These are phyloP conservation scores for Melipona beecheii DNA, from an alignment of 2,888 invertebrate genomes.

Conservation along the genomic window DNA sequence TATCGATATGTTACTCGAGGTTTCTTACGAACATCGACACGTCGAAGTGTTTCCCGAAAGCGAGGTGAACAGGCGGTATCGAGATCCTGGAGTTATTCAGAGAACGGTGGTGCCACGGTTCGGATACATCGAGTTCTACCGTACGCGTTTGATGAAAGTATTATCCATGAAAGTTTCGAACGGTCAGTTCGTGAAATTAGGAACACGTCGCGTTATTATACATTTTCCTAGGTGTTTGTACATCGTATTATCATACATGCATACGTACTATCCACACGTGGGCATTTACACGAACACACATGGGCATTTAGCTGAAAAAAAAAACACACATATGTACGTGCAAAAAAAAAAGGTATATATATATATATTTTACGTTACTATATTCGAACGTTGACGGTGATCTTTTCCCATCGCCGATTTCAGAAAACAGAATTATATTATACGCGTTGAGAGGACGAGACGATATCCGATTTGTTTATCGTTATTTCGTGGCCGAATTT, in stretches of 20 bases:
- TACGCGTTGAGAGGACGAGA: conserved; percentile 1
- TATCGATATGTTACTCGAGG: conserved; percentile 26
- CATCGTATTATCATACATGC: conserved; percentile 46
- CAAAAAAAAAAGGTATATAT: not conserved
- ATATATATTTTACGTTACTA: conserved; percentile 51
- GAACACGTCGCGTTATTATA: conserved; percentile 45
- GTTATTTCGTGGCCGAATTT: conserved; percentile 54
- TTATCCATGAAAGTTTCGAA: conserved; percentile 53
- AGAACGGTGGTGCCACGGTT: conserved; percentile 38
- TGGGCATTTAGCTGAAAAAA: conserved; percentile 26
- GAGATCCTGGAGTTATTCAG: conserved; percentile 24
- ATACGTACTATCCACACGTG: conserved; percentile 48
- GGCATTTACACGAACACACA: conserved; percentile 30
- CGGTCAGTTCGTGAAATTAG: conserved; percentile 53
- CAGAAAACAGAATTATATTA: not conserved
- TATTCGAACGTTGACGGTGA: conserved; percentile 29
- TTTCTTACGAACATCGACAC: not conserved
- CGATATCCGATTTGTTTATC: conserved; percentile 21
- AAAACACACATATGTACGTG: conserved; percentile 35
- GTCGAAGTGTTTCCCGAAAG: not conserved
- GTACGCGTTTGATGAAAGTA: conserved; percentile 62
- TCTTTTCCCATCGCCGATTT: not conserved
- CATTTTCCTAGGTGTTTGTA: conserved; percentile 60
- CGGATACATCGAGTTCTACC: conserved; percentile 53
- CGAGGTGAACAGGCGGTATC: not conserved